Percentiles rank a stretch among this genome's conserved stretches.
These are phyloP conservation scores for Ctenopoma kingsleyae DNA, from an alignment of 2,797 vertebrate genomes.

Conservation along the genomic window DNA sequence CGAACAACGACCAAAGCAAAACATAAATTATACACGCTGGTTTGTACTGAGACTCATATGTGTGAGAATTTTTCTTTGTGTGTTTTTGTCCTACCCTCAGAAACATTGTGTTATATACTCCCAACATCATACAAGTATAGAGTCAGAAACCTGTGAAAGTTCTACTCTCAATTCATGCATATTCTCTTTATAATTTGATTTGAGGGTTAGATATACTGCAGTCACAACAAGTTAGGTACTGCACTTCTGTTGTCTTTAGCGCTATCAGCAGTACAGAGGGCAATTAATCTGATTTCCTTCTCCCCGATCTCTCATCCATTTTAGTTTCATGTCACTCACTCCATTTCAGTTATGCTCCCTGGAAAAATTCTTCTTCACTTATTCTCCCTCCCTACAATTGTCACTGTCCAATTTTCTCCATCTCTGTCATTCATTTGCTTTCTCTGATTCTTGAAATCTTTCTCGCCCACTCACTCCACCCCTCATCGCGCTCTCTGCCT, in stretches of 20 bases:
- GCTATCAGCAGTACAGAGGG: constrained; percentile 45
- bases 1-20: constrained; percentile 74
- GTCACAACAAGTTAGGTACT: constrained; percentile 53
- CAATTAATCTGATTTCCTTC: constrained; percentile 74
- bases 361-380: constrained; percentile 34
- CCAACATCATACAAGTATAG: background rate
- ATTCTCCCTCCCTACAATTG: constrained; percentile 62
- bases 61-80: constrained; percentile 23
- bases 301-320: constrained; percentile 54
- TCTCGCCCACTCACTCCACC: constrained; percentile 52
- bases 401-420: constrained; percentile 77
- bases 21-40: constrained; percentile 77
- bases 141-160: constrained; percentile 14
- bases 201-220: constrained; percentile 30
- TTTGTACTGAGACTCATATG: constrained; percentile 63
- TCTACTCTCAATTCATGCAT: background rate
- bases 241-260: constrained; percentile 49
- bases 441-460: constrained; percentile 70
- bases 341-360: constrained; percentile 66
- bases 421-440: constrained; percentile 67
- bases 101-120: background rate
- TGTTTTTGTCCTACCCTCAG: constrained; percentile 35
- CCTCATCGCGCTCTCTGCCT: constrained; percentile 57
- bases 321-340: constrained; percentile 73
- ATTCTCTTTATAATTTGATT: constrained; percentile 18